Percentiles rank a stretch among this genome's conserved stretches.
Conservation (phyloP, 2,797 vertebrate genomes). For the Lemur catta region DNA sequence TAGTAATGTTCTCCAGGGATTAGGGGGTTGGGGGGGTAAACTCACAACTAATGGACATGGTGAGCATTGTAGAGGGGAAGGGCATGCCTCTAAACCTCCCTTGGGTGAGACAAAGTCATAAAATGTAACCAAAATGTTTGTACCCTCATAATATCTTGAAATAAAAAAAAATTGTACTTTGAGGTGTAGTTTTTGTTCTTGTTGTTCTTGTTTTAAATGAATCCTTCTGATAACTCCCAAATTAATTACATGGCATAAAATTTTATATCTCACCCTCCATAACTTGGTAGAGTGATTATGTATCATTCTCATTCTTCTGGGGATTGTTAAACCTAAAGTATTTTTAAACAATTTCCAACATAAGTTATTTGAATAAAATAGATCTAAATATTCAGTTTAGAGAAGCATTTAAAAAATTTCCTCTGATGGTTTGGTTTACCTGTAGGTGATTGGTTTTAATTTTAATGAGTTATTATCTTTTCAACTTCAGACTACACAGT, state of each 20-base stretch:
- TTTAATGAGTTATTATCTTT: constrained; percentile 29
- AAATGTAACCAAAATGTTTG: too few relatives aligned
- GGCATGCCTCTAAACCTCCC: too few relatives aligned
- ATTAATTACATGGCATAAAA: constrained; percentile 17
- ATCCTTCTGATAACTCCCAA: background rate
- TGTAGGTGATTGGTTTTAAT: background rate
- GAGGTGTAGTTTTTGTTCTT: background rate
- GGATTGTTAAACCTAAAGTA: background rate
- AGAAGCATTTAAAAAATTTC: background rate
- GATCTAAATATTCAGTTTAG: constrained; percentile 8
- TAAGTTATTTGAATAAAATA: background rate
- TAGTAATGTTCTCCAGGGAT: too few relatives aligned
- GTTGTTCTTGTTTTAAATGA: background rate
- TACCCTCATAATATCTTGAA: too few relatives aligned
- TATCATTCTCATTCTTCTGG: background rate
- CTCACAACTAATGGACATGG: too few relatives aligned
- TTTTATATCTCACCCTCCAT: background rate
- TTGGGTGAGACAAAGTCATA: too few relatives aligned
- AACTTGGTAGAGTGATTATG: background rate
- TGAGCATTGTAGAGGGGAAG: too few relatives aligned
- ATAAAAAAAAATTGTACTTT: background rate
- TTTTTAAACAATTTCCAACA: constrained; percentile 2
- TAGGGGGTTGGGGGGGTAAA: too few relatives aligned
- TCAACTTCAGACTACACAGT: background rate
- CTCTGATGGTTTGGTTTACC: background rate